A percentile compares a stretch with the other conserved stretches of the same genome.
These are phyloP conservation scores for Cordylochernes scorpioides DNA, from an alignment of 2,888 invertebrate species.

Conservation along the genomic window DNA sequence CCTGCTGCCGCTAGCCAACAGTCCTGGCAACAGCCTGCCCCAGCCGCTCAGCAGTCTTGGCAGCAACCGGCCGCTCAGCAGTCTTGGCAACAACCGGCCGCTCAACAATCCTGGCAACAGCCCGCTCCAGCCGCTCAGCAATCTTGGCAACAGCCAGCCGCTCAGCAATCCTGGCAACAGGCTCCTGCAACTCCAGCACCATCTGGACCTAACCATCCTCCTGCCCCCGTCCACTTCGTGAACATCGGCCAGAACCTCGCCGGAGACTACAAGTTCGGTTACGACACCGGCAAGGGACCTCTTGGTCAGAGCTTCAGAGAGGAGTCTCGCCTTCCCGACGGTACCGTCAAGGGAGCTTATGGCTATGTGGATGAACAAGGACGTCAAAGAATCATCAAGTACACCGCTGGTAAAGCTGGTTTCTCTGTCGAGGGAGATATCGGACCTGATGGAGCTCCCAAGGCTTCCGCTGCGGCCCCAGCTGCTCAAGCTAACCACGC, in stretches of 20 bases:
- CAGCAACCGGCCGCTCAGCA: too few species aligned
- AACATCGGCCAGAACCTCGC: constrained; percentile 13
- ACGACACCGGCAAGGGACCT: constrained; percentile 15
- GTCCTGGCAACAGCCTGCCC: too few species aligned
- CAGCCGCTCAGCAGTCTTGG: too few species aligned
- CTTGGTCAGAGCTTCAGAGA: constrained; percentile 16
- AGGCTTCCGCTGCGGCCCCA: constrained; percentile 6
- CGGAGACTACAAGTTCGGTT: constrained; percentile 16
- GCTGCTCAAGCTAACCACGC: constrained; percentile 4
- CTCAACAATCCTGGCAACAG: too few species aligned
- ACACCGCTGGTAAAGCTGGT: constrained; percentile 14
- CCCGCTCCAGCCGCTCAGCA: too few species aligned
- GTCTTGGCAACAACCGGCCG: too few species aligned
- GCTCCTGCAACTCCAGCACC: too few species aligned
- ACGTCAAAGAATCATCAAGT: constrained; percentile 11
- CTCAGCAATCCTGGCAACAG: too few species aligned
- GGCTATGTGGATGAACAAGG: constrained; percentile 15
- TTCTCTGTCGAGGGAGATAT: constrained; percentile 14
- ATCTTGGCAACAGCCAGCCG: too few species aligned
- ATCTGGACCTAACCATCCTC: too few species aligned
- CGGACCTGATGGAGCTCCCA: constrained; percentile 2
- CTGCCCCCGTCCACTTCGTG: constrained; percentile 15
- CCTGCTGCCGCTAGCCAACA: too few species aligned
- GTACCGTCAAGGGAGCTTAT: constrained; percentile 16
- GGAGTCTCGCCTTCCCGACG: constrained; percentile 14